Evolutionary conservation across 2,113 vertebrate genomes (phyloP), one percentile per base, ranked within the genome.

Genomic region (Dasyornis broadbenti): DNA sequence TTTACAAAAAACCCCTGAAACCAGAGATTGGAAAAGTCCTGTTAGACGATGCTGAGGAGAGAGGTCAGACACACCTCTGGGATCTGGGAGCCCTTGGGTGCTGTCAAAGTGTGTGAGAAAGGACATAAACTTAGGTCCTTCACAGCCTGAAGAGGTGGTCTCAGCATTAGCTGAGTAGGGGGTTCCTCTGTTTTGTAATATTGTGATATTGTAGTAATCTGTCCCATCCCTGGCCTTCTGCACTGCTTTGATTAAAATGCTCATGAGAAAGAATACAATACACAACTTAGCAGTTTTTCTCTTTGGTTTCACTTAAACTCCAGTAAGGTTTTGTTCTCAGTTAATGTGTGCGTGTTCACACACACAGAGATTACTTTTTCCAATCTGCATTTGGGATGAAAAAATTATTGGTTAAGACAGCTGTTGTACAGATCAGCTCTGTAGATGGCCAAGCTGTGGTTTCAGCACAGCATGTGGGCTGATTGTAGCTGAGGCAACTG

Each of bases 301-400:
- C 60, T 72, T 82, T 1, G 1, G 7, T 79, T 82, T 85, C n/a
- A 50, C 17, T 50, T 75, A 40, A 94, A 78, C 24, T 82, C 40
- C 20, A 50, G 24, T 26, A 84, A 70, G 19, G 18, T 40, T 72
- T 92, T 21, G 8, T 40, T 70, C 35, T 75, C 69, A 81, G 28
- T 37, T 84, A 60, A 27, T 0, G 3, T 10, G 2, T 18, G n/a
- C 26, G 16, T 0, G 1, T 2, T 2, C 10, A 71, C 10, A 56
- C 11, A 35, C 3, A 18, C 10, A 35, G 7, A 61, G 2, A 31
- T 45, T 40, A 27, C 15, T 69, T 37, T 76, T 89, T 45, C 64
- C 5, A 26, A 54, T 70, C 27, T 68, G 15, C 23, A 21, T 7
- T 7, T 81, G 30, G 9, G 13, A 59, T 42, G 23, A 84, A 56